phyloP scores from a whole-genome alignment of 1,140 invertebrate genomes.

The Plutomurus gul region DNA sequence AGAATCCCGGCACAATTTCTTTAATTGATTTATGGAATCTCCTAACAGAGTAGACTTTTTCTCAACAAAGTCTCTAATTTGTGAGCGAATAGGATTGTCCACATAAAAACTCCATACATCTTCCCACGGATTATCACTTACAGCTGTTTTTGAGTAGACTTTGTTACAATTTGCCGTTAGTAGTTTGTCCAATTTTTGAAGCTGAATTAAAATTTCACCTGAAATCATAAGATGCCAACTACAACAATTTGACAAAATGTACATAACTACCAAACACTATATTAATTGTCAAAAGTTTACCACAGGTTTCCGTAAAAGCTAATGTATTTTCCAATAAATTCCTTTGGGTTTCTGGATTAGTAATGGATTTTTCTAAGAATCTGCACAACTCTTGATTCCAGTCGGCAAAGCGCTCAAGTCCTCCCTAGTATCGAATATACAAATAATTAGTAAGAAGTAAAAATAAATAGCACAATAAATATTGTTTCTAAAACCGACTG shows the following conservation, averaged over 20 bases:
- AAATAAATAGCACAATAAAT: not conserved
- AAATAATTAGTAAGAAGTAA: not conserved
- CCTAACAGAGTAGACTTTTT: slow-evolving; percentile 50
- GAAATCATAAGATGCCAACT: not conserved
- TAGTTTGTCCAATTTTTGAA: slow-evolving; percentile 45
- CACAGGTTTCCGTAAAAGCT: slow-evolving; percentile 48
- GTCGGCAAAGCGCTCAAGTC: slow-evolving; percentile 47
- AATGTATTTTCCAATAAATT: slow-evolving; percentile 50
- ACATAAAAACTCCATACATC: slow-evolving; percentile 43
- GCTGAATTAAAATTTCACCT: slow-evolving; percentile 47
- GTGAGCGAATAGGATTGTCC: slow-evolving; percentile 28
- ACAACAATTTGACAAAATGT: not conserved
- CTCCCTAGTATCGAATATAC: too few species aligned
- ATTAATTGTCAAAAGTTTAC: not conserved
- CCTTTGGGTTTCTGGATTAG: slow-evolving; percentile 31
- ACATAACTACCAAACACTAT: not conserved
- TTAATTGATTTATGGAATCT: slow-evolving; percentile 38
- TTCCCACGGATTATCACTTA: slow-evolving; percentile 34
- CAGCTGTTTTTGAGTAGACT: not conserved
- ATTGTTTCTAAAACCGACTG: not conserved
- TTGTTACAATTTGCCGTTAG: slow-evolving; percentile 42
- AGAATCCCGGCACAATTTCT: slow-evolving; percentile 49
- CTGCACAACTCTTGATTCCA: slow-evolving; percentile 49
- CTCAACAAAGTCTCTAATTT: slow-evolving; percentile 50
- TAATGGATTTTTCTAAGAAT: slow-evolving; percentile 45